Conservation (phyloP, 2,888 invertebrate genomes). For the Cremastinae sp. region DNA sequence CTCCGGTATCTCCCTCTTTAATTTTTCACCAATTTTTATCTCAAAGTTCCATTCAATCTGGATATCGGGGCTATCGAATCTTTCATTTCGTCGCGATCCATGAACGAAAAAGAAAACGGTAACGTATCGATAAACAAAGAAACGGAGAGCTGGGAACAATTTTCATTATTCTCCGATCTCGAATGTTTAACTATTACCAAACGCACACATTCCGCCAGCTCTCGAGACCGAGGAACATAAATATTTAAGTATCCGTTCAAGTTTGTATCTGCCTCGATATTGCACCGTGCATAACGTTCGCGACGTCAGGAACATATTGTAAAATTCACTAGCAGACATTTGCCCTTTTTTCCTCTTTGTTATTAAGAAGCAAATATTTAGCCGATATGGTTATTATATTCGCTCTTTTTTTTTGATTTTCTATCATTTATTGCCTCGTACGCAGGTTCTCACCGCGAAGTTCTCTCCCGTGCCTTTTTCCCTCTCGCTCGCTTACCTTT, state of each 20-base stretch:
- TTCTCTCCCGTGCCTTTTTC: conserved; percentile 36
- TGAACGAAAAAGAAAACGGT: conserved; percentile 5
- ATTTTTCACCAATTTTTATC: background rate
- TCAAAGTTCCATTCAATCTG: conserved; percentile 14
- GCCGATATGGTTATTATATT: too few relatives aligned
- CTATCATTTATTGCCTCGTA: conserved; percentile 49
- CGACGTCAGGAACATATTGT: background rate
- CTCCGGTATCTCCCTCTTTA: conserved; percentile 5
- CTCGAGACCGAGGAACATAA: conserved; percentile 13
- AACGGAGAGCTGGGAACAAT: conserved; percentile 27
- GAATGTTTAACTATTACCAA: conserved; percentile 46
- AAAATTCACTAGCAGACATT: too few relatives aligned
- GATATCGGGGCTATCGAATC: conserved; percentile 49
- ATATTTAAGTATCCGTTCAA: conserved; percentile 1
- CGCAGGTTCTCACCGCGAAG: conserved; percentile 60
- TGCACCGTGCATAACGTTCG: too few relatives aligned
- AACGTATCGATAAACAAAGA: conserved; percentile 17
- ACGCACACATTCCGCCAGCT: conserved; percentile 26
- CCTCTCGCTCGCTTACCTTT: conserved; percentile 38
- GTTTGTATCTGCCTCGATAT: too few relatives aligned
- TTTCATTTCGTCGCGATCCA: conserved; percentile 46
- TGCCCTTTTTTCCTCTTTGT: conserved; percentile 1
- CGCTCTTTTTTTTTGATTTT: conserved; percentile 19
- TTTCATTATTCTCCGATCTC: conserved; percentile 53
- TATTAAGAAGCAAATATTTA: background rate